A percentile compares a stretch with the other conserved stretches of the same genome.
Evolutionary conservation across 2,113 vertebrate genomes (phyloP).

Genomic region (Felis catus): DNA sequence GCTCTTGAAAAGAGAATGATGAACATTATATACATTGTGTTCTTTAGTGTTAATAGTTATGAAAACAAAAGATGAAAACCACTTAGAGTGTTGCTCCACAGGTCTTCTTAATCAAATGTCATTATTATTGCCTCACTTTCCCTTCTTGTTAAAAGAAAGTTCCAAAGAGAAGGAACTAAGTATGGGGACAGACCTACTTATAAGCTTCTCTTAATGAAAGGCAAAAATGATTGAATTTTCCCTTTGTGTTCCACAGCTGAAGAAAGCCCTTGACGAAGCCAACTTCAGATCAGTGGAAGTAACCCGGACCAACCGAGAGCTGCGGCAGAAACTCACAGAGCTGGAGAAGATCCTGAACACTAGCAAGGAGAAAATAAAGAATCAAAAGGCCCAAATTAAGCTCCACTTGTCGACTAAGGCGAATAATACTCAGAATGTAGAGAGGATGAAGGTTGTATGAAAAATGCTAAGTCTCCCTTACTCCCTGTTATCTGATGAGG

Average conservation of each 20-base stretch:
- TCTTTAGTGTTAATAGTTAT: not conserved
- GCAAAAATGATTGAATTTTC: not conserved
- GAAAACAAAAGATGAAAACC: not conserved
- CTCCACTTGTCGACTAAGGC: conserved; percentile 70
- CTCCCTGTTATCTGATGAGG: not conserved
- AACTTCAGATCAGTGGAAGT: conserved; percentile 81
- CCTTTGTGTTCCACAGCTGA: conserved; percentile 74
- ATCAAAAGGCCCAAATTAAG: conserved; percentile 79
- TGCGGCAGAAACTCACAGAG: conserved; percentile 78
- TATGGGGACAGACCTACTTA: not conserved
- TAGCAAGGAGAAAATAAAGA: conserved; percentile 81
- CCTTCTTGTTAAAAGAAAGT: not conserved
- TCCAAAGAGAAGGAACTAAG: not conserved
- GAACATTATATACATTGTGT: not conserved
- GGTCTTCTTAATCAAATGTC: not conserved
- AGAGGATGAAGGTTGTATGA: conserved; percentile 77
- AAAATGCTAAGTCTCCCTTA: not conserved
- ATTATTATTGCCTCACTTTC: not conserved
- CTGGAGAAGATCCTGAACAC: conserved; percentile 74
- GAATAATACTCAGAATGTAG: conserved; percentile 68
- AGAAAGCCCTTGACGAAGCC: conserved; percentile 82
- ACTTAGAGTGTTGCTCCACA: not conserved
- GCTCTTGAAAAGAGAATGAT: not conserved
- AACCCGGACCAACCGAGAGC: conserved; percentile 81
- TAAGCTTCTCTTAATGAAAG: not conserved